Evolutionary conservation across 2,113 vertebrate species (phyloP).

Genomic region (Bombycilla garrulus): DNA sequence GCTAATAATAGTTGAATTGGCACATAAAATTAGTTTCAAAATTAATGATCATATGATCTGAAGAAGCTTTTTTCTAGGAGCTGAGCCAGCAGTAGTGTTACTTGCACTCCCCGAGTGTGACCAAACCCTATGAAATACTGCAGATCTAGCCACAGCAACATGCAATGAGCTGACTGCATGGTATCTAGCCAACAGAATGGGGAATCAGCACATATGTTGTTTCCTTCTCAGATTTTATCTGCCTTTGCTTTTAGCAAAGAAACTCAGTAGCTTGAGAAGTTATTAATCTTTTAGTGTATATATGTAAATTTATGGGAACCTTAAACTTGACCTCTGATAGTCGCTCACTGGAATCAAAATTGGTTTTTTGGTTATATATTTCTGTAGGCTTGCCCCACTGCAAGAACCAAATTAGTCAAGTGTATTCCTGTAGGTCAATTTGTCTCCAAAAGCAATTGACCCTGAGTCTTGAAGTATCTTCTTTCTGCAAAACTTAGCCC

Average conservation of each 20-base stretch:
- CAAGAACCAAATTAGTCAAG: constrained; percentile 58
- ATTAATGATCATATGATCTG: background rate
- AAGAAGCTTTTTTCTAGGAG: background rate
- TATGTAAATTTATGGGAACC: constrained; percentile 56
- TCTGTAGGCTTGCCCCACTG: constrained; percentile 13
- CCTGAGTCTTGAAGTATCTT: constrained; percentile 49
- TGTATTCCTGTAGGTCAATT: constrained; percentile 54
- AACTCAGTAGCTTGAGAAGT: constrained; percentile 13
- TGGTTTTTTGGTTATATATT: constrained; percentile 51
- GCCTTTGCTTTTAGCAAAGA: constrained; percentile 19
- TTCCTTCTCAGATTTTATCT: constrained; percentile 36
- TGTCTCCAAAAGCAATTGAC: constrained; percentile 67
- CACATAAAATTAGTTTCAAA: background rate
- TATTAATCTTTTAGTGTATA: constrained; percentile 25
- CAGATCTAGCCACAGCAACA: background rate
- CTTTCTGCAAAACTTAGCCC: constrained; percentile 55
- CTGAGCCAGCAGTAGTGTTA: background rate
- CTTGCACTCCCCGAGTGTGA: background rate
- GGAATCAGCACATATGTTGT: background rate
- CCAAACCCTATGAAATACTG: background rate
- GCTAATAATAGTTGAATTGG: background rate
- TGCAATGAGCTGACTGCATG: background rate
- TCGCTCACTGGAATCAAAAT: constrained; percentile 33
- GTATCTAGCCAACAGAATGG: background rate
- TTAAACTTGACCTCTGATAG: constrained; percentile 39